phyloP scores from a whole-genome alignment of 1,140 invertebrate species.

The Neodiprion virginianus region DNA sequence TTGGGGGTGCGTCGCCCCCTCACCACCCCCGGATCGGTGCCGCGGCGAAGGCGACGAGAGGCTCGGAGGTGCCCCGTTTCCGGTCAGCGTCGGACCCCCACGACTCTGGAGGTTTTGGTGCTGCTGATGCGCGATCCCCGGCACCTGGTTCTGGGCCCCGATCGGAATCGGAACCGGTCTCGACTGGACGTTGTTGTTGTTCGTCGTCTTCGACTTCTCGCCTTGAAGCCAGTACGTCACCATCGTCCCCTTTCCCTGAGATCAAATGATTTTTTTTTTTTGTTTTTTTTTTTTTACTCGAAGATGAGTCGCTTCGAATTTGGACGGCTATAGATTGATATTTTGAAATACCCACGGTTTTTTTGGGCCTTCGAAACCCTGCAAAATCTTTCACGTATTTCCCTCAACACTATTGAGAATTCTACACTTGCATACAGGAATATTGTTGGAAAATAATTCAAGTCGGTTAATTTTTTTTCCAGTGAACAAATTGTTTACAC shows the following conservation, averaged over 20 bases:
- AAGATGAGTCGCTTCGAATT: constrained; percentile 8
- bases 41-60: constrained; percentile 27
- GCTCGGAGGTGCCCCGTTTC: constrained; percentile 44
- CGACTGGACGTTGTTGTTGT: constrained; percentile 33
- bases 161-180: constrained; percentile 19
- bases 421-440: too few species aligned
- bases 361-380: too few species aligned
- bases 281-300: background rate
- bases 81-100: constrained; percentile 30
- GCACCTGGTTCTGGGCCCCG: constrained; percentile 25
- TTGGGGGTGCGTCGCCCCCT: constrained; percentile 16
- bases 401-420: too few species aligned
- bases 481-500: too few species aligned
- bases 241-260: constrained; percentile 87
- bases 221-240: constrained; percentile 91
- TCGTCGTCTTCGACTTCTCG: constrained; percentile 56
- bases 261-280: constrained; percentile 23
- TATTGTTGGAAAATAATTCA: too few species aligned
- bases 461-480: too few species aligned
- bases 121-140: constrained; percentile 24
- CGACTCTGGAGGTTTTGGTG: constrained; percentile 8
- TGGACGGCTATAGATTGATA: too few species aligned
- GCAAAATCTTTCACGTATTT: too few species aligned
- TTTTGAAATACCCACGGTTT: too few species aligned
- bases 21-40: constrained; percentile 15